A percentile compares a stretch with the other conserved stretches of the same genome.
These are phyloP conservation scores for Odontamblyopus rebecca DNA, from an alignment of 2,797 vertebrate genomes.

Conservation along the genomic window DNA sequence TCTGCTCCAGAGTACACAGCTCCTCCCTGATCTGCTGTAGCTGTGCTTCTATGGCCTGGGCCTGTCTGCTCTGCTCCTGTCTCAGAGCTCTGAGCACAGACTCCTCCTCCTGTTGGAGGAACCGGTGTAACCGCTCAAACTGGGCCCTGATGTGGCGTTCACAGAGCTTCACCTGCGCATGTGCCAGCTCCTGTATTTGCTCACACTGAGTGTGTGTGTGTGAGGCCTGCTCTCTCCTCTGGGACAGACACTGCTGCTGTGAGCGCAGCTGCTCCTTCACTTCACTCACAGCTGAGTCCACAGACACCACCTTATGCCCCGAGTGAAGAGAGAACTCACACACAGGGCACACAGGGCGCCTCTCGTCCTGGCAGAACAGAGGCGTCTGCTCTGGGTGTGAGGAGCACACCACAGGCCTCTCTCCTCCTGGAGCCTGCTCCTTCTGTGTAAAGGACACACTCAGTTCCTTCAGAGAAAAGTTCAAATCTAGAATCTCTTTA, in stretches of 20 bases:
- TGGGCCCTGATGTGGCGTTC: neutral
- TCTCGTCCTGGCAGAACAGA: constrained; percentile 6
- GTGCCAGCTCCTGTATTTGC: neutral
- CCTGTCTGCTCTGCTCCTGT: constrained; percentile 1
- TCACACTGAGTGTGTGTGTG: neutral
- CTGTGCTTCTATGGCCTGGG: neutral
- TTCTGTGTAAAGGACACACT: neutral
- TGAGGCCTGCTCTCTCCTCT: neutral
- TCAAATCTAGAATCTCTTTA: too few species aligned
- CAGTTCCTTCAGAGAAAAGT: neutral
- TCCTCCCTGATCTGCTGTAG: constrained; percentile 1
- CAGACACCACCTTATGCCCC: neutral
- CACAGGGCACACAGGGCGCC: neutral
- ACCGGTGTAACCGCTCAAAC: constrained; percentile 3
- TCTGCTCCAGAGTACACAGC: constrained; percentile 1
- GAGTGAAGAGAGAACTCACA: constrained; percentile 5
- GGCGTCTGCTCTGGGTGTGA: neutral
- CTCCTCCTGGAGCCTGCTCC: neutral
- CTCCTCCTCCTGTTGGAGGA: constrained; percentile 2
- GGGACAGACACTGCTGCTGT: neutral
- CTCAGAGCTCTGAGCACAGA: neutral
- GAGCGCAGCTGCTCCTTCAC: neutral
- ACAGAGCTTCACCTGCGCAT: neutral
- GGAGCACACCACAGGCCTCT: neutral
- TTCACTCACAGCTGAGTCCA: neutral